These are phyloP conservation scores for Meiosimyza decipiens DNA, from an alignment of 2,888 invertebrate genomes.

Conservation along the genomic window DNA sequence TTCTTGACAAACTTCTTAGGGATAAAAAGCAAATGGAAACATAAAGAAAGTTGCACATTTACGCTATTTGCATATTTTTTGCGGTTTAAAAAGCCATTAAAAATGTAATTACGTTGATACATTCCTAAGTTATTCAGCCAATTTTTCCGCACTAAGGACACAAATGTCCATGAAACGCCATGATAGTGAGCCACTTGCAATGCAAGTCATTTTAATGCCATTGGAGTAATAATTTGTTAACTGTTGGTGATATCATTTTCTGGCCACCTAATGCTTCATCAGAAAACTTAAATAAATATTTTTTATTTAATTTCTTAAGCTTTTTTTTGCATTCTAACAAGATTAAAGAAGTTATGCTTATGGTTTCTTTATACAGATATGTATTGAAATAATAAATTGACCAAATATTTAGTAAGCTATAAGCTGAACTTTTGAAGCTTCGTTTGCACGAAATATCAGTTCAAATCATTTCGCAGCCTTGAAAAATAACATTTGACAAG, in stretches of 20 bases:
- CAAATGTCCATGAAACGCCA: neutral
- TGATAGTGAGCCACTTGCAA: no score
- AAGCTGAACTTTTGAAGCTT: no score
- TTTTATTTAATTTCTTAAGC: no score
- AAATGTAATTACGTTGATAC: conserved; percentile 64
- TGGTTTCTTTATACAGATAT: neutral
- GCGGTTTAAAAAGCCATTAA: conserved; percentile 63
- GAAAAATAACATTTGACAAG: no score
- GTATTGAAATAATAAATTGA: neutral
- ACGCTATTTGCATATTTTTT: conserved; percentile 44
- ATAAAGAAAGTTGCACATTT: neutral
- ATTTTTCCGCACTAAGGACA: neutral
- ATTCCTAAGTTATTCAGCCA: conserved; percentile 38
- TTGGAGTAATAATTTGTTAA: neutral
- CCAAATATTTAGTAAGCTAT: neutral
- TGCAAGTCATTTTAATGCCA: neutral
- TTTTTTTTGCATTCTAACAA: no score
- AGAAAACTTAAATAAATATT: no score
- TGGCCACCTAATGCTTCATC: neutral
- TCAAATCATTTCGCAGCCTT: no score
- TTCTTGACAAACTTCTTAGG: no score
- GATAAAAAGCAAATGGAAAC: neutral
- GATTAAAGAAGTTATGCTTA: no score
- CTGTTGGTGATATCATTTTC: neutral
- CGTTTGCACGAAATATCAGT: no score